Base-by-base conservation (phyloP, 2,888 invertebrate species). In the Hydriomena furcata region DNA sequence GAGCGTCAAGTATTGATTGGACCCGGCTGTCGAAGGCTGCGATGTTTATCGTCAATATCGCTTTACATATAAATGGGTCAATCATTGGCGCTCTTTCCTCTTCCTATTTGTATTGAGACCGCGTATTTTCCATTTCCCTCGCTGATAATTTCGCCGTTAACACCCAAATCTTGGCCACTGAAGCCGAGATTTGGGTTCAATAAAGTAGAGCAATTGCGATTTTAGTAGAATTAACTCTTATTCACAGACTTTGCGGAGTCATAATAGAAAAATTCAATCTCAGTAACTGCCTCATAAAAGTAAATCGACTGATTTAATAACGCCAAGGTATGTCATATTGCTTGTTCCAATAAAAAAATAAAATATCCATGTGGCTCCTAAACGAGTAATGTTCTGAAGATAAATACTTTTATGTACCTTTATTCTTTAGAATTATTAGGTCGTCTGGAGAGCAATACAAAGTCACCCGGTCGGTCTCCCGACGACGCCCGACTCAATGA, bases 391-490 rank as follows among this genome's bases (percentile, higher is more conserved):
- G 49, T 31, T 46, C 42, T 43, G 34, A 30, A 44, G 47, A 47
- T 47, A 34, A 38, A 42, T 24, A 13, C 17, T 20, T 48, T 58
- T n/a, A 63, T 53, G 66, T 65, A 62, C 61, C 60, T 68, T 63
- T 68, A 69, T 69, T 71, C 58, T 73, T 72, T 73, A 56, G 65
- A 73, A 70, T 72, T 81, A 73, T 73, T 73, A 71, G 82, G 82
- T 76, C 82, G 86, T 87, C 85, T 85, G 71, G 85, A 86, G 87
- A 84, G 66, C 86, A 71, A 59, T 54, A 61, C 79, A 86, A 87
- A 81, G 86, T 86, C 81, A 82, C 68, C 70, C 72, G 78, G 80
- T 71, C 79, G 74, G 58, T 67, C 72, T 76, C 72, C 72, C 58
- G 68, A 64, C 58, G 68, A 65, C 73, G 74, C 62, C 68, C 76